phyloP scores from a whole-genome alignment of 1,140 invertebrate species.

The Diorhabda sublineata region DNA sequence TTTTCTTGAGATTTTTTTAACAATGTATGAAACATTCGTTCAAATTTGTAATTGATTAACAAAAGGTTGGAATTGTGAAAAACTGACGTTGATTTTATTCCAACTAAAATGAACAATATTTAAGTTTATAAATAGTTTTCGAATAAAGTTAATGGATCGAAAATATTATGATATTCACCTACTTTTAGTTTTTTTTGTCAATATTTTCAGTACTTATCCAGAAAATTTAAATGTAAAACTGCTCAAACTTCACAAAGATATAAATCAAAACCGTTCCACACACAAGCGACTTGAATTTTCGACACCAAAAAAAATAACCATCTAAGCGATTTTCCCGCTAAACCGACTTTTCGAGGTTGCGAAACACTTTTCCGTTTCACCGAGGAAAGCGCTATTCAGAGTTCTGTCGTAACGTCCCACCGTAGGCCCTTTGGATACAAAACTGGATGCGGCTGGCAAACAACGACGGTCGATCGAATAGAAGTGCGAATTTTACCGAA shows the following conservation, averaged over 20 bases:
- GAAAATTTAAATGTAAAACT: too few relatives aligned
- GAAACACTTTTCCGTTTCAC: neutral
- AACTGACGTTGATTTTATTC: too few relatives aligned
- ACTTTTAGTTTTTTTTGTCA: too few relatives aligned
- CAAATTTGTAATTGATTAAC: too few relatives aligned
- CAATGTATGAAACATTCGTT: too few relatives aligned
- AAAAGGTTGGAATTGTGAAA: too few relatives aligned
- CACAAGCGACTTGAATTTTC: neutral
- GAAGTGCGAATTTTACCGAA: neutral
- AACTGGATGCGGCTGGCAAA: constrained; percentile 1
- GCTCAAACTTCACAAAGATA: neutral
- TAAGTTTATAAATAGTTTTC: too few relatives aligned
- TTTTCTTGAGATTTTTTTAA: too few relatives aligned
- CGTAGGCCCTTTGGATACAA: neutral
- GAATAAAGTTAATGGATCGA: too few relatives aligned
- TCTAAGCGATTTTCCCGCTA: neutral
- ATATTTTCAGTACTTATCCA: too few relatives aligned
- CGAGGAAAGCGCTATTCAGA: neutral
- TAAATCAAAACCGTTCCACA: neutral
- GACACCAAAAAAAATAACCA: neutral
- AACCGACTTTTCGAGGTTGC: neutral
- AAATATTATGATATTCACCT: too few relatives aligned
- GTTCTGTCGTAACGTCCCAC: neutral
- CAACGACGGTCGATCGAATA: neutral
- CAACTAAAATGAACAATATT: too few relatives aligned